These are phyloP conservation scores for Pseudopleuronectes americanus DNA, from an alignment of 2,797 vertebrate species.

Conservation along the genomic window DNA sequence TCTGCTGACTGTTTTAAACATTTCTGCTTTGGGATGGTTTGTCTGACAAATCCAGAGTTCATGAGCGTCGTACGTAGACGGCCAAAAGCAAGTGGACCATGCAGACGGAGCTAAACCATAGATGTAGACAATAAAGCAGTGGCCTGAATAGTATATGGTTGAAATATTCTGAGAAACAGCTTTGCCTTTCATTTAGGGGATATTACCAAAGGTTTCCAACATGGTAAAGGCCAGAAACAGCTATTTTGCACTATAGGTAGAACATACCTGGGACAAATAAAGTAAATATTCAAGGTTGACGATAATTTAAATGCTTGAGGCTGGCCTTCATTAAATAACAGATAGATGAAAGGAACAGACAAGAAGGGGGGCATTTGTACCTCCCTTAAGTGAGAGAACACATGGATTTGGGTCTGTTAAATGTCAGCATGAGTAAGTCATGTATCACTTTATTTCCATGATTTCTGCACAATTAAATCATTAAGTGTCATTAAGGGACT, in stretches of 20 bases:
- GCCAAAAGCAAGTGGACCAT: slow-evolving; percentile 24
- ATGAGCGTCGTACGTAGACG: slow-evolving; percentile 42
- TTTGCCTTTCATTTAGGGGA: slow-evolving; percentile 3
- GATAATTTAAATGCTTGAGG: slow-evolving; percentile 19
- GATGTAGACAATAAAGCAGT: slow-evolving; percentile 8
- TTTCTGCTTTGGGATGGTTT: slow-evolving; percentile 43
- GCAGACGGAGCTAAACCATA: slow-evolving; percentile 5
- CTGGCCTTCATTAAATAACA: slow-evolving; percentile 23
- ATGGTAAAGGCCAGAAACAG: not conserved
- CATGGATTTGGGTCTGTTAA: slow-evolving; percentile 74
- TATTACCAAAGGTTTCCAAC: slow-evolving; percentile 6
- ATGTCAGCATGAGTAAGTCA: slow-evolving; percentile 77
- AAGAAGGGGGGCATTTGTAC: slow-evolving; percentile 14
- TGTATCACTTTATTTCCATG: slow-evolving; percentile 79
- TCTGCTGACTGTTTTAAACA: slow-evolving; percentile 65
- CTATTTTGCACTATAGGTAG: not conserved
- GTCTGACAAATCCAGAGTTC: slow-evolving; percentile 47
- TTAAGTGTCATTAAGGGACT: slow-evolving; percentile 80
- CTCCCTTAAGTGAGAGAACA: slow-evolving; percentile 62
- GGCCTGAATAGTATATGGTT: slow-evolving; percentile 11
- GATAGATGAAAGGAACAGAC: slow-evolving; percentile 27
- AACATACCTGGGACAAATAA: not conserved
- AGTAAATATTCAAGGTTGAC: not conserved
- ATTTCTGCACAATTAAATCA: slow-evolving; percentile 82
- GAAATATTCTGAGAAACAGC: slow-evolving; percentile 3